Percentiles rank a stretch among this genome's conserved stretches.
Conservation (phyloP, 2,888 invertebrate genomes). For the Ichneumon xanthorius region DNA sequence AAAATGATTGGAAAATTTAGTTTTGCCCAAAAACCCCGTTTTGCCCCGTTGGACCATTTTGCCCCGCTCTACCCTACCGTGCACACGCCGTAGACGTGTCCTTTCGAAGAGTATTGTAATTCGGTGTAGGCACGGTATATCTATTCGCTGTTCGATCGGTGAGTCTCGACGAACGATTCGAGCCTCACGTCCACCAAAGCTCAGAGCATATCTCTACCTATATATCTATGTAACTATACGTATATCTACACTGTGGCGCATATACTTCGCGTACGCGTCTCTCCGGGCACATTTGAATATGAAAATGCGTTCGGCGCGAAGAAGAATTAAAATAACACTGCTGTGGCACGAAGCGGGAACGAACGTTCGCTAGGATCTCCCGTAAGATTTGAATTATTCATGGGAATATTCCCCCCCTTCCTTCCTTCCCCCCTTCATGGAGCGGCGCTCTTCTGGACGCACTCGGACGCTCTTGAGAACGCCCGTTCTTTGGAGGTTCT, state of each 20-base stretch:
- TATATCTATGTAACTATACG: slow-evolving; percentile 12
- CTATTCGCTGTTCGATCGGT: slow-evolving; percentile 33
- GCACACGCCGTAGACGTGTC: neutral
- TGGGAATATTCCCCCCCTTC: slow-evolving; percentile 65
- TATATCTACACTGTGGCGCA: slow-evolving; percentile 4
- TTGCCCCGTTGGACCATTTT: no score
- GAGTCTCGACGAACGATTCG: slow-evolving; percentile 28
- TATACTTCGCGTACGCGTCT: slow-evolving; percentile 55
- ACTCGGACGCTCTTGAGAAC: slow-evolving; percentile 67
- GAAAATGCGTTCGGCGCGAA: slow-evolving; percentile 77
- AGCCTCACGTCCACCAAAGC: slow-evolving; percentile 7
- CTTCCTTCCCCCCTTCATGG: neutral
- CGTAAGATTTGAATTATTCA: slow-evolving; percentile 80
- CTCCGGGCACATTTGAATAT: slow-evolving; percentile 79
- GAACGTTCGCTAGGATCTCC: slow-evolving; percentile 63
- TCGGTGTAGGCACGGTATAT: neutral
- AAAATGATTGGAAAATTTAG: no score
- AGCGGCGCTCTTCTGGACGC: slow-evolving; percentile 61
- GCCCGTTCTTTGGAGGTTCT: slow-evolving; percentile 33
- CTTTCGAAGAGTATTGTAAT: slow-evolving; percentile 40
- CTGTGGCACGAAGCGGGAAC: slow-evolving; percentile 61
- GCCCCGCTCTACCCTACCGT: no score
- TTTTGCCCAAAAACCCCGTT: no score
- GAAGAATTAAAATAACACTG: slow-evolving; percentile 82
- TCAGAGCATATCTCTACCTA: neutral